Evolutionary conservation across 2,113 vertebrate genomes (phyloP), one percentile per base, ranked within the genome.

Genomic region (Dascyllus trimaculatus): DNA sequence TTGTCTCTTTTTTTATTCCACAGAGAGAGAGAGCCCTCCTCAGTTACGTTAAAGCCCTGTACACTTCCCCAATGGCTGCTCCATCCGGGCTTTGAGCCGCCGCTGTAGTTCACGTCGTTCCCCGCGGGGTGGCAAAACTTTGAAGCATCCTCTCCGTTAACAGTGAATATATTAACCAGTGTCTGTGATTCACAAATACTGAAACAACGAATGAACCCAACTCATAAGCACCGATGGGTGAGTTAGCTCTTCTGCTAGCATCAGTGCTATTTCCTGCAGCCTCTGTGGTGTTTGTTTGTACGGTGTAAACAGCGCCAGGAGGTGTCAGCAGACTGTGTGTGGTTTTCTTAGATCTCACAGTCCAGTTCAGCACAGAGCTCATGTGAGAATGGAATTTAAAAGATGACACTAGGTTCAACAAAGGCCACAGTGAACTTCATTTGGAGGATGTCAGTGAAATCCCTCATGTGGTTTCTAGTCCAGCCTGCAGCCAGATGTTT

Each of bases 81-180:
- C 86, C 91, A 94, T 94, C 93, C 93, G 93, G 93, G 93, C 86
- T 92, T 78, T 80, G 78, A 85, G 87, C 24, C 73, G 51, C 76
- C 61, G 88, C 66, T 88, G 91, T 82, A 91, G 48, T 88, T 83
- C 87, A 48, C 65, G 11, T 48, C n/a, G 29, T 11, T 80, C 52
- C 40, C 90, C 76, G 80, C 80, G 40, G 74, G 90, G 85, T 46
- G 79, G 82, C 75, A 8, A 79, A 75, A 74, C 21, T 84, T 81
- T 56, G 1, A 40, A 58, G 59, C 59, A 26, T 62, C 53, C 15
- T 58, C 18, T 22, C 21, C 6, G 14, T 66, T 18, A 43, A 11
- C 59, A 49, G 43, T 57, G 2, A 25, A 11, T 25, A 7, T 2
- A 18, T 11, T 18, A 10, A 35, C 5, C 18, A 10, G 32, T 13